These are phyloP conservation scores for Zophobas morio DNA, from an alignment of 1,140 invertebrate species.

Conservation along the genomic window DNA sequence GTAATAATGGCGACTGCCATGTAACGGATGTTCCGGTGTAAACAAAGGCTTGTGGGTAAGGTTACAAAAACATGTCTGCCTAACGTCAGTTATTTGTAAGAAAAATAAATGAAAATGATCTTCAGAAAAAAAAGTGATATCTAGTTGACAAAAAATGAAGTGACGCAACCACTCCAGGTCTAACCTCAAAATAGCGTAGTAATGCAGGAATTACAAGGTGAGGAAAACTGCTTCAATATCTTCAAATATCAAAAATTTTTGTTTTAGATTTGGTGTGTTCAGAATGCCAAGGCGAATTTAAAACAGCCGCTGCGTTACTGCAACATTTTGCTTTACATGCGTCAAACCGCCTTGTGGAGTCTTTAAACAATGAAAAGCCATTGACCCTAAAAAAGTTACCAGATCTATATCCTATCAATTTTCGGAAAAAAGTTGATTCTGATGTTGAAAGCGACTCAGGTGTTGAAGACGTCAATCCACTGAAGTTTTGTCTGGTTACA, in stretches of 20 bases:
- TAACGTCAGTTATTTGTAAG: neutral
- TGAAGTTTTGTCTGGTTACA: constrained; percentile 48
- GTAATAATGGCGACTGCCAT: constrained; percentile 39
- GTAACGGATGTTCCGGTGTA: constrained; percentile 44
- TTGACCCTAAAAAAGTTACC: constrained; percentile 36
- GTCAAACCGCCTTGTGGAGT: constrained; percentile 19
- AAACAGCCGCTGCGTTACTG: constrained; percentile 45
- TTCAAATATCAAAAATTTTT: constrained; percentile 3
- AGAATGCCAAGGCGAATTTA: constrained; percentile 47
- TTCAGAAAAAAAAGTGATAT: neutral
- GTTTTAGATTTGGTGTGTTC: constrained; percentile 52
- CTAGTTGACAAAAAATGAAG: constrained; percentile 5
- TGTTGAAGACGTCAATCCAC: constrained; percentile 47
- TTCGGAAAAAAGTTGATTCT: constrained; percentile 25
- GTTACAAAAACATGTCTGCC: constrained; percentile 16
- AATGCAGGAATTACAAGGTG: constrained; percentile 20
- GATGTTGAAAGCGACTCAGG: constrained; percentile 39
- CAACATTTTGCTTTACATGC: constrained; percentile 52
- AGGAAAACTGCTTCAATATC: neutral
- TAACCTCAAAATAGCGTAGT: constrained; percentile 17
- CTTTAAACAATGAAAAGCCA: constrained; percentile 31
- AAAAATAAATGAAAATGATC: constrained; percentile 15
- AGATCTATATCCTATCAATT: constrained; percentile 47
- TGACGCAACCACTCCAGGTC: neutral
- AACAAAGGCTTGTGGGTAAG: constrained; percentile 30